Percentiles rank a stretch among this genome's conserved stretches.
Conservation (phyloP, 2,888 invertebrate genomes). For the Entomobrya proxima region DNA sequence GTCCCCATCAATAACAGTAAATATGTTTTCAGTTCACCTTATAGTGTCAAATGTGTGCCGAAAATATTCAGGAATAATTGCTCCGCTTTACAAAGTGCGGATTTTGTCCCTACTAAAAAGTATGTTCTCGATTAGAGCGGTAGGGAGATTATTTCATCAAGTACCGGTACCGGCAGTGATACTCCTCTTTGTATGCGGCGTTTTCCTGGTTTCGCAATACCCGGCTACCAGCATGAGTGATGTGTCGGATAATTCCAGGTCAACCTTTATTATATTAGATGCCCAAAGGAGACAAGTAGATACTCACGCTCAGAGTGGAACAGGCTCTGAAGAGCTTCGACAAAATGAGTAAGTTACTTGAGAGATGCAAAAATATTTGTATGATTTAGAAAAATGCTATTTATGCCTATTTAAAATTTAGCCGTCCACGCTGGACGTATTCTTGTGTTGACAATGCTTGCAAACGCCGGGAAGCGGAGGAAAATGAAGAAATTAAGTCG, state of each 20-base stretch:
- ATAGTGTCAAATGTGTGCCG: too few relatives aligned
- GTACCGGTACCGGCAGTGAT: not conserved
- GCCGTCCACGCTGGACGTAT: constrained; percentile 70
- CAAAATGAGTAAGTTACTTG: not conserved
- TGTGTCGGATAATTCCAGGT: not conserved
- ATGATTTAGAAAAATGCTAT: not conserved
- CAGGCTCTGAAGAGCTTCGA: not conserved
- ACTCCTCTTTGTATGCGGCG: not conserved
- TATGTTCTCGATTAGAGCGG: not conserved
- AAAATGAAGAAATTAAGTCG: constrained; percentile 1
- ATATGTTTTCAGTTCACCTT: too few relatives aligned
- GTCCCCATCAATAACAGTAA: too few relatives aligned
- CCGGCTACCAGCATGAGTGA: not conserved
- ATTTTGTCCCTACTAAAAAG: not conserved
- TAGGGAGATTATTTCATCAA: not conserved
- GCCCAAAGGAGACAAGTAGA: not conserved
- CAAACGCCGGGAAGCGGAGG: constrained; percentile 16
- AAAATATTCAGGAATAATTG: too few relatives aligned
- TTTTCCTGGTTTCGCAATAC: not conserved
- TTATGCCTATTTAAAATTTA: too few relatives aligned
- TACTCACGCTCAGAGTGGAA: not conserved
- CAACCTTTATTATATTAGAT: not conserved
- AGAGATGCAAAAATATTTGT: not conserved
- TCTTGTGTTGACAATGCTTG: constrained; percentile 44
- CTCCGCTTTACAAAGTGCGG: not conserved